These are phyloP conservation scores for Artibeus lituratus DNA, from an alignment of 2,797 vertebrate species.

Conservation along the genomic window DNA sequence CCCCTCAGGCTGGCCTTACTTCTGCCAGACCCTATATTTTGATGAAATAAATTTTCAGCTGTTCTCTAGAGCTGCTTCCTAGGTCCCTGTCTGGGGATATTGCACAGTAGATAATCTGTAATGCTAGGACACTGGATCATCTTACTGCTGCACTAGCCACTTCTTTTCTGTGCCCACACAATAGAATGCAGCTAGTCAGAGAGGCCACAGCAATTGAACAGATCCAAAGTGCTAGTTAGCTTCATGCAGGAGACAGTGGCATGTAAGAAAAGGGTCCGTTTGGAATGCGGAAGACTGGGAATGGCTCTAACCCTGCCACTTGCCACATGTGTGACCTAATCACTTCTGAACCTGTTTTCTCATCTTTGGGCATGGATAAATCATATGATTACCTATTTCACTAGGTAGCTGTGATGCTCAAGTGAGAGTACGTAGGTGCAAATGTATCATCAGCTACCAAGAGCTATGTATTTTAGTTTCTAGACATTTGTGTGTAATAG, in stretches of 20 bases:
- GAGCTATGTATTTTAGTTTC: neutral
- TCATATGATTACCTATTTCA: neutral
- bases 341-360: neutral
- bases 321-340: neutral
- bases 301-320: neutral
- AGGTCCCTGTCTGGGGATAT: neutral
- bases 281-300: neutral
- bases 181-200: neutral
- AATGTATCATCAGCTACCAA: neutral
- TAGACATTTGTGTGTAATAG: neutral
- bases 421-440: neutral
- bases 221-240: neutral
- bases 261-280: neutral
- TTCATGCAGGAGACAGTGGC: neutral
- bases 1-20: no score
- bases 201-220: neutral
- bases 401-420: neutral
- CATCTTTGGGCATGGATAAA: neutral
- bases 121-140: neutral
- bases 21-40: neutral
- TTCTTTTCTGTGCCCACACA: neutral
- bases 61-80: neutral
- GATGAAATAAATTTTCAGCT: neutral
- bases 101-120: no score
- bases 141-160: neutral